Evolutionary conservation across 2,797 vertebrate species (phyloP).

Genomic region (Sebastes nivosus): DNA sequence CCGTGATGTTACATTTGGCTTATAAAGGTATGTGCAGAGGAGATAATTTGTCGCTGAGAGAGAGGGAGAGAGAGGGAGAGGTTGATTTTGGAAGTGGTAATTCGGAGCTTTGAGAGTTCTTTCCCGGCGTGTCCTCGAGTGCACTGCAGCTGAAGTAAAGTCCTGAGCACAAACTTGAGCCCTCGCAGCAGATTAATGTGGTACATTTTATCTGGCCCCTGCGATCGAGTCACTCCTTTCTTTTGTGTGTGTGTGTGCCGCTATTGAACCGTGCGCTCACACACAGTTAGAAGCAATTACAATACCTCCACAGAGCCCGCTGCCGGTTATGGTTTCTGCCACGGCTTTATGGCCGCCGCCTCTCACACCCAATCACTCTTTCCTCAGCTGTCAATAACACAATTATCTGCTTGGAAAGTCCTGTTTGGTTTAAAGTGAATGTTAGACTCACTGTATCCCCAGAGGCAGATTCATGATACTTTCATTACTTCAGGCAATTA

Average conservation of each 20-base stretch:
- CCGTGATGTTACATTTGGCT: not conserved
- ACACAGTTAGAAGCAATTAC: slow-evolving; percentile 28
- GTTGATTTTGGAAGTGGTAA: slow-evolving; percentile 5
- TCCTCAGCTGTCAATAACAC: slow-evolving; percentile 17
- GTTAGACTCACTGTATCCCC: not conserved
- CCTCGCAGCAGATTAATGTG: slow-evolving; percentile 1
- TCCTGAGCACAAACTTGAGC: not conserved
- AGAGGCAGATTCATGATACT: not conserved
- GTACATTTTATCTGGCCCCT: not conserved
- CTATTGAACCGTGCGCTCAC: not conserved
- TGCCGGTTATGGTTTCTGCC: not conserved
- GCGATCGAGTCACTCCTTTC: not conserved
- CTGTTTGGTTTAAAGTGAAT: not conserved
- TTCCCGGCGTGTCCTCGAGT: slow-evolving; percentile 12
- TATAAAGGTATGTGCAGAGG: slow-evolving; percentile 9
- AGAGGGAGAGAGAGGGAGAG: too few species aligned
- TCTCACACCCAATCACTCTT: not conserved
- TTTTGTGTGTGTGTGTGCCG: not conserved
- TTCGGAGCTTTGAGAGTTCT: not conserved
- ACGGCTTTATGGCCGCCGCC: not conserved
- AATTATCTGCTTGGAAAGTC: slow-evolving; percentile 26
- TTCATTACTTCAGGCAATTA: not conserved
- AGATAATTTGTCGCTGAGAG: slow-evolving; percentile 12
- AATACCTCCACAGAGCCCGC: slow-evolving; percentile 1
- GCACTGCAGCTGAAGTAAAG: not conserved